phyloP scores from a whole-genome alignment of 2,113 vertebrate species.

The Quiscalus mexicanus region DNA sequence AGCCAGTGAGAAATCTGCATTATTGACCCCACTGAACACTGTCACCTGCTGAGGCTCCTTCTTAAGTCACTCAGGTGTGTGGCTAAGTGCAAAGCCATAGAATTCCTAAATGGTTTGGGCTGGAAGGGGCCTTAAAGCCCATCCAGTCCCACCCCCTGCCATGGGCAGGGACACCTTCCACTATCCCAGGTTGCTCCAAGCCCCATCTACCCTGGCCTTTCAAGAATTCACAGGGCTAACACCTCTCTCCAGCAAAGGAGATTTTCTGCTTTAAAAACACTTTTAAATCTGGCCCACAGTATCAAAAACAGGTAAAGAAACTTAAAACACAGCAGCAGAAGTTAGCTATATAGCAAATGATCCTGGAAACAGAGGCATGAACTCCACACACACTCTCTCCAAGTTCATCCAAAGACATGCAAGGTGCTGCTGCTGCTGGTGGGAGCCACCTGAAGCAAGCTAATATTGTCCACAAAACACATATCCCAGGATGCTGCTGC shows the following conservation, averaged over 20 bases:
- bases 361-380: not conserved
- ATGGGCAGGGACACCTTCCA: not conserved
- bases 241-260: not conserved
- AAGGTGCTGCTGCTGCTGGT: not conserved
- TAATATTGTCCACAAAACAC: not conserved
- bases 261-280: not conserved
- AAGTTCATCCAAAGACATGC: not conserved
- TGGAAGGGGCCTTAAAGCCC: not conserved
- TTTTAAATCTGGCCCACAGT: not conserved
- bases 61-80: not conserved
- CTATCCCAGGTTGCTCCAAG: fast-evolving
- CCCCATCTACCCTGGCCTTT: not conserved
- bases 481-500: not conserved
- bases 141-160: not conserved
- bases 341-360: not conserved
- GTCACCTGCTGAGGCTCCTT: fast-evolving
- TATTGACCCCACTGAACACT: not conserved
- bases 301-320: not conserved
- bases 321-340: not conserved
- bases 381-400: not conserved
- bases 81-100: not conserved
- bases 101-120: not conserved
- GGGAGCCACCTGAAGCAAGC: not conserved
- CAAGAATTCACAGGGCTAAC: not conserved
- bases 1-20: not conserved